A percentile compares a stretch with the other conserved stretches of the same genome.
Conservation (phyloP, 2,797 vertebrate species). For the Sebastes taczanowskii region DNA sequence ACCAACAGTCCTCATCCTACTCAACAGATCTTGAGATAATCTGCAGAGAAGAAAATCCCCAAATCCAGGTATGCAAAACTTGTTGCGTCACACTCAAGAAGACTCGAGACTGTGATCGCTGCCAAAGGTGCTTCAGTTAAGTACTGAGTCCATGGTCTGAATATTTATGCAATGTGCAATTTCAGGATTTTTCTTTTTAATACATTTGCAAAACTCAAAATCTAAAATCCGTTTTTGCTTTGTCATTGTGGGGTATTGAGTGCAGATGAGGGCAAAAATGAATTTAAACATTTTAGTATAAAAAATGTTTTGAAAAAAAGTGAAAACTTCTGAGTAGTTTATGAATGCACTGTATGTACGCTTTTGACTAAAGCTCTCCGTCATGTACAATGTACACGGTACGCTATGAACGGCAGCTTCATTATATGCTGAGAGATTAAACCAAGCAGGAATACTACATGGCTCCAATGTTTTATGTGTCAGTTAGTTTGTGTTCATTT, state of each 20-base stretch:
- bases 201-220: background rate
- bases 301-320: too few species aligned
- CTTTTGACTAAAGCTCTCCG: background rate
- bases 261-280: rapidly evolving
- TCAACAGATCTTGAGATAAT: background rate
- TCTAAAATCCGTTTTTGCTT: background rate
- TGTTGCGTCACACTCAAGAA: background rate
- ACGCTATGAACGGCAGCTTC: background rate
- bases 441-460: background rate
- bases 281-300: background rate
- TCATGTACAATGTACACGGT: background rate
- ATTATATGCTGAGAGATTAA: background rate
- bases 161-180: background rate
- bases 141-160: background rate
- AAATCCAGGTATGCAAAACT: background rate
- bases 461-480: background rate
- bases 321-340: background rate
- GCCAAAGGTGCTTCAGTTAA: conserved; percentile 3
- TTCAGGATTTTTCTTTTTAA: background rate
- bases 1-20: background rate
- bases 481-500: background rate
- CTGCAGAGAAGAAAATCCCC: background rate
- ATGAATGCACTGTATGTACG: background rate
- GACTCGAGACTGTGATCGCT: background rate
- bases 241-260: too few species aligned